Percentiles rank a stretch among this genome's conserved stretches.
Conservation (phyloP, 2,888 invertebrate genomes). For the Trissolcus japonicus region DNA sequence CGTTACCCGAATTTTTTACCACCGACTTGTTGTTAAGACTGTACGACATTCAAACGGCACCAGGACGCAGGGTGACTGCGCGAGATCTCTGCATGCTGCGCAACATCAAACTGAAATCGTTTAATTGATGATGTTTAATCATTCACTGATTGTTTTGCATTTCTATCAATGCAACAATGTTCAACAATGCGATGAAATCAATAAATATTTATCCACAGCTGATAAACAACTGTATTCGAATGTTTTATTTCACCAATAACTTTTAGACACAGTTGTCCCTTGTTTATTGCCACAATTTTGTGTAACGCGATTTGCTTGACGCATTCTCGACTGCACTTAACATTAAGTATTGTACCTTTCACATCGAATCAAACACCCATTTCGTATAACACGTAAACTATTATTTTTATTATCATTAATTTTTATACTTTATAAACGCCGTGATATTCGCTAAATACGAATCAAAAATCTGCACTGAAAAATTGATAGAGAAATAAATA, state of each 20-base stretch:
- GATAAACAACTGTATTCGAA: not conserved
- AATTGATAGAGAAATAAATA: too few species aligned
- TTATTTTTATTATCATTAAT: too few species aligned
- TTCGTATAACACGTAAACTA: too few species aligned
- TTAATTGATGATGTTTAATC: slow-evolving; percentile 65
- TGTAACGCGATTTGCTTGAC: too few species aligned
- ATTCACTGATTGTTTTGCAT: not conserved
- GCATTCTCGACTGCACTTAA: too few species aligned
- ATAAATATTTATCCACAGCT: not conserved
- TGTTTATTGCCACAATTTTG: not conserved
- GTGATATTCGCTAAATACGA: too few species aligned
- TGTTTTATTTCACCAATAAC: too few species aligned
- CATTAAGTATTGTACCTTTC: too few species aligned
- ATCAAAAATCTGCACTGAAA: too few species aligned
- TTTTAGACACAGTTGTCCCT: too few species aligned
- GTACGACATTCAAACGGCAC: slow-evolving; percentile 86
- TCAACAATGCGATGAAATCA: not conserved
- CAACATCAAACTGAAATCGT: slow-evolving; percentile 84
- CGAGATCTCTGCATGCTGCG: slow-evolving; percentile 91
- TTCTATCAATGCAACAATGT: not conserved
- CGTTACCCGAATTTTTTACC: slow-evolving; percentile 86
- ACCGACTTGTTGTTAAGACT: slow-evolving; percentile 85
- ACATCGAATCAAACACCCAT: too few species aligned
- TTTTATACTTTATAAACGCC: too few species aligned
- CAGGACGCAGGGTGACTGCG: slow-evolving; percentile 90